Evolutionary conservation across 2,797 vertebrate species (phyloP).

Genomic region (Mus spretus): DNA sequence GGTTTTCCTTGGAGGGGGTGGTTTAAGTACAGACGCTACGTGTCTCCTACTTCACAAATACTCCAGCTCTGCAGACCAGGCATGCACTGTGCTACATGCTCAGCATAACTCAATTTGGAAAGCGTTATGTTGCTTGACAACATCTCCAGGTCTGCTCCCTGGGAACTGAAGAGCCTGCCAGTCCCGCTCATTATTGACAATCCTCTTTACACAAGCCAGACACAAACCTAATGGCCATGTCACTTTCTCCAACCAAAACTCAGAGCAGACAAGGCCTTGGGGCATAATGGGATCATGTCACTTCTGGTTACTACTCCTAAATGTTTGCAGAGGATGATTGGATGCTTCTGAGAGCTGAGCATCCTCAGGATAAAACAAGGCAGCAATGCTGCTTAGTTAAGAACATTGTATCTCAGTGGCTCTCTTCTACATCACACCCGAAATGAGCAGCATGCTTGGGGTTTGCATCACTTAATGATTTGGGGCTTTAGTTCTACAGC

Average conservation of each 20-base stretch:
- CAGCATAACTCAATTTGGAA: slow-evolving; percentile 8
- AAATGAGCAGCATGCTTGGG: neutral
- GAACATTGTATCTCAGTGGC: neutral
- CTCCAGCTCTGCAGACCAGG: neutral
- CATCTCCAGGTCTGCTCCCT: neutral
- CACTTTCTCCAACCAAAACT: neutral
- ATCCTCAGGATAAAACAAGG: neutral
- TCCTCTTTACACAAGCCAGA: neutral
- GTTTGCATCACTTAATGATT: neutral
- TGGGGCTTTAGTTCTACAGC: slow-evolving; percentile 3
- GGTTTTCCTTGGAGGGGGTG: neutral
- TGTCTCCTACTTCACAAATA: neutral
- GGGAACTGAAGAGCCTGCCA: slow-evolving; percentile 7
- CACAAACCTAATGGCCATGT: slow-evolving; percentile 11
- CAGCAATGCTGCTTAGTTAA: neutral
- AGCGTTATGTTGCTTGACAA: slow-evolving; percentile 9
- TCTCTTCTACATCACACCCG: neutral
- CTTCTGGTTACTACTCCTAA: neutral
- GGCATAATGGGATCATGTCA: neutral
- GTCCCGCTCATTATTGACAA: neutral
- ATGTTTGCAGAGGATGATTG: neutral
- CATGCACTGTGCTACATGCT: neutral
- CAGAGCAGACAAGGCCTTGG: neutral
- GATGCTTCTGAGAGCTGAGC: neutral
- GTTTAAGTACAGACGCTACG: neutral